phyloP scores from a whole-genome alignment of 2,888 invertebrate species.

The Drosophila neotestacea region DNA sequence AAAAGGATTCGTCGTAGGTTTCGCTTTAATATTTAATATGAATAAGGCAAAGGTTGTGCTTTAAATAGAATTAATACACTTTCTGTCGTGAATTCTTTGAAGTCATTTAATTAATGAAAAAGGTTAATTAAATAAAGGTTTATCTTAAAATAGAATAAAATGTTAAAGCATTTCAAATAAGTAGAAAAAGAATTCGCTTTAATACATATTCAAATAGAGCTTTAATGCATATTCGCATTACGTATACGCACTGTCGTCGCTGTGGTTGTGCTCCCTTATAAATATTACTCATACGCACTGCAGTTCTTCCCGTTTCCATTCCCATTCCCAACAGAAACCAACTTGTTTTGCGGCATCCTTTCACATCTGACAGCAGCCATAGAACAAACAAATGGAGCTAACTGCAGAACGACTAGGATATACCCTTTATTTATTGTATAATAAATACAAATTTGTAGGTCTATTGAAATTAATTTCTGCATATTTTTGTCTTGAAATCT shows the following conservation, averaged over 20 bases:
- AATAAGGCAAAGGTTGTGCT: conserved; percentile 2
- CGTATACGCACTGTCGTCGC: conserved; percentile 50
- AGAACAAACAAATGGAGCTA: not conserved
- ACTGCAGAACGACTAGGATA: not conserved
- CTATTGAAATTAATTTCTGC: too few species aligned
- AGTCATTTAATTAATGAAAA: not conserved
- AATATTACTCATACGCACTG: conserved; percentile 66
- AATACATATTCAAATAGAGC: too few species aligned
- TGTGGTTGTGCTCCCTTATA: not conserved
- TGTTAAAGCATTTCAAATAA: too few species aligned
- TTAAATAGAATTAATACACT: conserved; percentile 1
- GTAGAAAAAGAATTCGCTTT: not conserved
- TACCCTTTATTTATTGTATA: conserved; percentile 6
- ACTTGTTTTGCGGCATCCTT: conserved; percentile 56
- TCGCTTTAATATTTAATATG: conserved; percentile 4
- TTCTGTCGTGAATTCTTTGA: not conserved
- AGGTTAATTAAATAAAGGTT: too few species aligned
- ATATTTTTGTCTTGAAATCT: too few species aligned
- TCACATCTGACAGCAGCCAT: conserved; percentile 27
- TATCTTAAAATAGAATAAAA: too few species aligned
- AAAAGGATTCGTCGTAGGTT: conserved; percentile 4
- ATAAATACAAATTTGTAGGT: not conserved
- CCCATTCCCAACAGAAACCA: conserved; percentile 25
- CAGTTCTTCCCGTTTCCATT: conserved; percentile 16
- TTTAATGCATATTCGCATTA: conserved; percentile 29